Evolutionary conservation across 2,797 vertebrate species (phyloP).

Genomic region (Nannoperca obscura): DNA sequence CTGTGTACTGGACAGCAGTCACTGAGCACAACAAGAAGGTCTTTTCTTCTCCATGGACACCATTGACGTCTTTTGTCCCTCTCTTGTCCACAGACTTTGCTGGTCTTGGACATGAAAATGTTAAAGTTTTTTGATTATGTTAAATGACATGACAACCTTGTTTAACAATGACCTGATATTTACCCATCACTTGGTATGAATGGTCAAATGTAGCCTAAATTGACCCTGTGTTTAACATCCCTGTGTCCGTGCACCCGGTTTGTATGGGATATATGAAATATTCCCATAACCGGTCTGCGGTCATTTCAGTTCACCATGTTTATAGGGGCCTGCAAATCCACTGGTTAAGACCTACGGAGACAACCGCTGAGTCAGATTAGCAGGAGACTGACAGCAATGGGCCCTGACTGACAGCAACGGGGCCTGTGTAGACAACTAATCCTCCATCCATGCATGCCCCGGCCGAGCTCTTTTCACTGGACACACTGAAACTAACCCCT

Average conservation of each 20-base stretch:
- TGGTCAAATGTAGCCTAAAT: not conserved
- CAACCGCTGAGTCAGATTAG: constrained; percentile 77
- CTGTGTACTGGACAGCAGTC: constrained; percentile 3
- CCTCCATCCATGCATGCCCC: constrained; percentile 61
- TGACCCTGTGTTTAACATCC: not conserved
- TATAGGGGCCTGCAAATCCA: constrained; percentile 53
- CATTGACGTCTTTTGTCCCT: not conserved
- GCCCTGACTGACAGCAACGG: constrained; percentile 62
- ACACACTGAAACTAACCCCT: constrained; percentile 61
- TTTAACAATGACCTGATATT: constrained; percentile 7
- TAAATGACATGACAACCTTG: not conserved
- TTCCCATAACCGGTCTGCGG: constrained; percentile 20
- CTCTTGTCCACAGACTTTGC: not conserved
- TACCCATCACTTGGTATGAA: constrained; percentile 5
- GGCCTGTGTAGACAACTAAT: constrained; percentile 76
- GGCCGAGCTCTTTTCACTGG: constrained; percentile 58
- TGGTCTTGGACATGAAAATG: not conserved
- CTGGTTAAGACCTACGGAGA: constrained; percentile 45
- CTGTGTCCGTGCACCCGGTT: not conserved
- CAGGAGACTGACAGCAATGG: constrained; percentile 58
- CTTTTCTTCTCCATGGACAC: constrained; percentile 13
- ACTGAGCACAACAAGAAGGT: not conserved
- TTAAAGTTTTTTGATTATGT: not conserved
- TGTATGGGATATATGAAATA: constrained; percentile 2
- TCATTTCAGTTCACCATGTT: constrained; percentile 45